These are phyloP conservation scores for Pogoniulus pusillus DNA, from an alignment of 2,797 vertebrate genomes.

Conservation along the genomic window DNA sequence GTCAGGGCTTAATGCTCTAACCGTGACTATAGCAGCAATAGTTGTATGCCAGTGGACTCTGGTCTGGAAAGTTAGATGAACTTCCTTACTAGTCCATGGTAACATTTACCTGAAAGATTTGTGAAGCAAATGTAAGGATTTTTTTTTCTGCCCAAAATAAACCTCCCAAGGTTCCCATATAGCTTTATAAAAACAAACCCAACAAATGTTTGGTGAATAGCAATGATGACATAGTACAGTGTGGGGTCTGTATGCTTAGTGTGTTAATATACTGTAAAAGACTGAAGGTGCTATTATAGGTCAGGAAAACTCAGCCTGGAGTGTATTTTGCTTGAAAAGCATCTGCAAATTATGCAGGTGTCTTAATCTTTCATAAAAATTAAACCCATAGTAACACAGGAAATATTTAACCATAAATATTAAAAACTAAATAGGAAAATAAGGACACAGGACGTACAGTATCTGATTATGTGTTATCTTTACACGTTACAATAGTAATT, in stretches of 20 bases:
- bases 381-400: not conserved
- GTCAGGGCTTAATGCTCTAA: not conserved
- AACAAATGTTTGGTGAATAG: not conserved
- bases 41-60: not conserved
- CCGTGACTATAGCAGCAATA: not conserved
- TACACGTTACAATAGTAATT: not conserved
- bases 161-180: slow-evolving; percentile 23
- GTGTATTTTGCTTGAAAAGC: not conserved
- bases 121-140: slow-evolving; percentile 6
- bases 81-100: not conserved
- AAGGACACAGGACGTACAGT: not conserved
- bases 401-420: slow-evolving; percentile 4
- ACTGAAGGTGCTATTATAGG: not conserved
- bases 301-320: not conserved
- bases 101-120: not conserved
- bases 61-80: not conserved
- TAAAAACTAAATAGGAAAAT: slow-evolving; percentile 6
- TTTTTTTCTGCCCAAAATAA: slow-evolving; percentile 13
- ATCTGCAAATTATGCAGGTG: not conserved
- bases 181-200: slow-evolving; percentile 36
- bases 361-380: not conserved
- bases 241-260: not conserved
- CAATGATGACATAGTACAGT: not conserved
- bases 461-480: not conserved
- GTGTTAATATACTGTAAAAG: slow-evolving; percentile 6